These are phyloP conservation scores for Trimorus sp. DNA, from an alignment of 2,888 invertebrate species.

Conservation along the genomic window DNA sequence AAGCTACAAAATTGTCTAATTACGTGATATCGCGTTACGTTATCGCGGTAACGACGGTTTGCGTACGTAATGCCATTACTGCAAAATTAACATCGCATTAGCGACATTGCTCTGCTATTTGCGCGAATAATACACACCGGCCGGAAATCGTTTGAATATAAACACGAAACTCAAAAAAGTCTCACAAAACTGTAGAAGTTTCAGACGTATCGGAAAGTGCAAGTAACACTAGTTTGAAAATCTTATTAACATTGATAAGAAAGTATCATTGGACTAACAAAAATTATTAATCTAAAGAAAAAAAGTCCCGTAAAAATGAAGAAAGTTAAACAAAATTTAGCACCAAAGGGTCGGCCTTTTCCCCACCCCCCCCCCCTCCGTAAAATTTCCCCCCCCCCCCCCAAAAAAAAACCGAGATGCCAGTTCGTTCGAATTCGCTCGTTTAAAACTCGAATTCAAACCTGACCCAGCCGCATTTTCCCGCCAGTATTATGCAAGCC, in stretches of 20 bases:
- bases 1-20: conserved; percentile 43
- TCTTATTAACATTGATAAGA: no score
- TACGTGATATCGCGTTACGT: conserved; percentile 39
- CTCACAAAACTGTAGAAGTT: background rate
- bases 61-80: conserved; percentile 41
- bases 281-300: background rate
- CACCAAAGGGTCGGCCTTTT: no score
- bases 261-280: no score
- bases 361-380: no score
- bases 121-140: conserved; percentile 31
- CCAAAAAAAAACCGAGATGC: background rate
- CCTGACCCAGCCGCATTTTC: conserved; percentile 22
- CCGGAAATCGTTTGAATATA: conserved; percentile 1
- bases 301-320: no score
- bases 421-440: background rate
- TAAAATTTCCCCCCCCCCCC: no score
- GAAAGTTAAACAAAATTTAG: no score
- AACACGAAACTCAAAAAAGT: conserved; percentile 13
- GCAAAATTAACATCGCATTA: conserved; percentile 55
- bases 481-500: conserved; percentile 43
- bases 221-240: no score
- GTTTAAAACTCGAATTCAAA: conserved; percentile 36
- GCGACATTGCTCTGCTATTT: conserved; percentile 37
- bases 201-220: no score
- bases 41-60: conserved; percentile 41